Percentiles rank a stretch among this genome's conserved stretches.
Evolutionary conservation across 2,797 vertebrate genomes (phyloP).

Genomic region (Brachyrhaphis roseni): DNA sequence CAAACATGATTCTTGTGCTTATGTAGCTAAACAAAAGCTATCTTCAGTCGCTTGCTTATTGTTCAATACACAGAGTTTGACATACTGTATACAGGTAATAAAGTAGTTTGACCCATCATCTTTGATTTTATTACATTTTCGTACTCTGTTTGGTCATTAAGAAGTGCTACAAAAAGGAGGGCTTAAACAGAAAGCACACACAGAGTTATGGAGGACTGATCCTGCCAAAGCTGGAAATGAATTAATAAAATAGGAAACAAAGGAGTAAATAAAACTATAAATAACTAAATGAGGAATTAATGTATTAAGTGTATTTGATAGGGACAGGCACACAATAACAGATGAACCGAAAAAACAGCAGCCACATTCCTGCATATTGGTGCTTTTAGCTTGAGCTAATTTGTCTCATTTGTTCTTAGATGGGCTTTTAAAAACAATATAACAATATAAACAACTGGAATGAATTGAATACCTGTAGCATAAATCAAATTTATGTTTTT

Average conservation of each 20-base stretch:
- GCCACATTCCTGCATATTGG: too few relatives aligned
- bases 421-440: too few relatives aligned
- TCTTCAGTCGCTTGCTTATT: neutral
- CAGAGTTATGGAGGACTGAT: constrained; percentile 12
- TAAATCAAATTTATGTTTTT: neutral
- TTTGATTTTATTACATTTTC: neutral
- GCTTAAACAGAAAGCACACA: neutral
- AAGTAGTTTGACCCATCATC: neutral
- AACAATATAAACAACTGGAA: neutral
- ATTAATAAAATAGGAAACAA: neutral
- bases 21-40: neutral
- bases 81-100: neutral
- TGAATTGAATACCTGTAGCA: neutral
- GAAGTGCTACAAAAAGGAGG: too few relatives aligned
- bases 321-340: too few relatives aligned
- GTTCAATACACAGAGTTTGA: neutral
- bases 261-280: neutral
- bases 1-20: neutral
- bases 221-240: neutral
- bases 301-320: too few relatives aligned
- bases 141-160: neutral
- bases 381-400: too few relatives aligned
- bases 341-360: too few relatives aligned
- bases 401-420: too few relatives aligned
- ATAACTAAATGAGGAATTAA: neutral